Evolutionary conservation across 2,113 vertebrate species (phyloP).

Genomic region (Catagonus wagneri): DNA sequence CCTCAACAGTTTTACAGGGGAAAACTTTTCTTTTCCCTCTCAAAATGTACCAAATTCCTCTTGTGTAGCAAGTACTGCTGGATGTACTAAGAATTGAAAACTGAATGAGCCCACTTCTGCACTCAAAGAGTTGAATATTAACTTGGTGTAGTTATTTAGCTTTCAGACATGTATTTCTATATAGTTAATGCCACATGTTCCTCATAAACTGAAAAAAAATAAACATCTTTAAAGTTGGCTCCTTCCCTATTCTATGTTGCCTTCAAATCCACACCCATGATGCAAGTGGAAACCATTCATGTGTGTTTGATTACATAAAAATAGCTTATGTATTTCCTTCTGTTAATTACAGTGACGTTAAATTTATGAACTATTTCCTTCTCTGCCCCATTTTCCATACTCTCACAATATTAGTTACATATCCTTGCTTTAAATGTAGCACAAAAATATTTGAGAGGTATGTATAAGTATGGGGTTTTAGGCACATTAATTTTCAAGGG

Average conservation of each 20-base stretch:
- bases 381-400: constrained; percentile 12
- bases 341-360: constrained; percentile 66
- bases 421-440: background rate
- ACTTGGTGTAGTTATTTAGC: constrained; percentile 55
- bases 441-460: constrained; percentile 17
- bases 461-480: background rate
- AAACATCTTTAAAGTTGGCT: constrained; percentile 65
- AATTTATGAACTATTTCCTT: constrained; percentile 68
- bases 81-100: constrained; percentile 26
- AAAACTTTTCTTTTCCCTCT: background rate
- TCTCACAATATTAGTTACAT: constrained; percentile 55
- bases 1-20: background rate
- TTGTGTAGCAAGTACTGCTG: background rate
- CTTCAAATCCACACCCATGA: constrained; percentile 60
- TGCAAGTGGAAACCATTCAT: constrained; percentile 64
- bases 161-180: constrained; percentile 52
- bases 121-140: constrained; percentile 37
- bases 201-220: constrained; percentile 48
- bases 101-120: background rate
- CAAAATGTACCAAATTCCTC: constrained; percentile 6
- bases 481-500: background rate
- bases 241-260: background rate
- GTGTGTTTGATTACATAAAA: constrained; percentile 69
- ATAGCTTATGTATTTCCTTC: constrained; percentile 53
- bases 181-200: constrained; percentile 64